These are phyloP conservation scores for Boloria euphrosyne DNA, from an alignment of 2,888 invertebrate genomes.

Conservation along the genomic window DNA sequence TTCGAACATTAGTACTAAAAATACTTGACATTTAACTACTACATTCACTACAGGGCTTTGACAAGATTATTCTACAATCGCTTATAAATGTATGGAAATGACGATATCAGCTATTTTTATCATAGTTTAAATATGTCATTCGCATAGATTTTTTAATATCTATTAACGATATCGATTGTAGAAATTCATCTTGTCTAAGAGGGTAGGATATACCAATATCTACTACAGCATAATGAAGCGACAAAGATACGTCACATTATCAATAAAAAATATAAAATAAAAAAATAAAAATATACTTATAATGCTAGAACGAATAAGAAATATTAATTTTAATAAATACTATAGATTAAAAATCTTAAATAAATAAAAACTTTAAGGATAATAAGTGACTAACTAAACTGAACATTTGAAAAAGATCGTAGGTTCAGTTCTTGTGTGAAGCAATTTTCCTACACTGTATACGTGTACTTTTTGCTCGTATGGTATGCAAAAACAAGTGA, in stretches of 20 bases:
- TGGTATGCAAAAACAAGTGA: too few relatives aligned
- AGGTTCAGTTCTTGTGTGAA: neutral
- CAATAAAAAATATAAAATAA: too few relatives aligned
- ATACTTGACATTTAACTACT: conserved; percentile 26
- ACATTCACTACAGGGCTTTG: conserved; percentile 18
- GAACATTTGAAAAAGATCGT: neutral
- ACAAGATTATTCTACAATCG: too few relatives aligned
- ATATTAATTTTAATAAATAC: conserved; percentile 9
- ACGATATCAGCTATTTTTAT: too few relatives aligned
- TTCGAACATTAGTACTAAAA: conserved; percentile 38
- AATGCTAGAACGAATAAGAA: conserved; percentile 9
- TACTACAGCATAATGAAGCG: too few relatives aligned
- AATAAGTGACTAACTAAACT: neutral
- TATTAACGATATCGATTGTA: too few relatives aligned
- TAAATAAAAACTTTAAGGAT: neutral
- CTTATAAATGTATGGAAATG: too few relatives aligned
- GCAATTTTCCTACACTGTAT: too few relatives aligned
- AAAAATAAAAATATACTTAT: conserved; percentile 10
- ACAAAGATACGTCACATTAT: too few relatives aligned
- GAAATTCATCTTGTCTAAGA: too few relatives aligned
- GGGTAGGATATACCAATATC: too few relatives aligned
- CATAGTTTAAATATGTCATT: neutral
- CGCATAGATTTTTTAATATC: neutral
- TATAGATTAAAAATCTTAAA: neutral
- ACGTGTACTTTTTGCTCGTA: too few relatives aligned